A percentile compares a stretch with the other conserved stretches of the same genome.
Conservation (phyloP, 92 coral and sea anemone species). For the Paramuricea clavata region DNA sequence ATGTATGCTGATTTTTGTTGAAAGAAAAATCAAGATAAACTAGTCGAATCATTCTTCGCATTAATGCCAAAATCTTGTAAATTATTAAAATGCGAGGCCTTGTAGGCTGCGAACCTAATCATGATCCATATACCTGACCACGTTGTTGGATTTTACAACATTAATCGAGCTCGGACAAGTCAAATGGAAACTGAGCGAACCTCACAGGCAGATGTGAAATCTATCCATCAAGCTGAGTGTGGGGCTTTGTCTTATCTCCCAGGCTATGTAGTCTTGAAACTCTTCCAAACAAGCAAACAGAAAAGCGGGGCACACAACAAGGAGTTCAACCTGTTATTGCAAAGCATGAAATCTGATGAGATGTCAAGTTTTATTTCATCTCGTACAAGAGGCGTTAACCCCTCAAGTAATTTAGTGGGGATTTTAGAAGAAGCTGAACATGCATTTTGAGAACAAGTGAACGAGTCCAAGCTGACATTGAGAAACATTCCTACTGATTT, state of each 20-base stretch:
- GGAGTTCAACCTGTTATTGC: background rate
- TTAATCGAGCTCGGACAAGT: too few relatives aligned
- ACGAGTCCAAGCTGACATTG: background rate
- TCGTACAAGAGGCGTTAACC: background rate
- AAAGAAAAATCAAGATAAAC: background rate
- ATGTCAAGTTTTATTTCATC: background rate
- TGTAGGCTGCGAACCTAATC: background rate
- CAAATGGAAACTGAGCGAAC: too few relatives aligned
- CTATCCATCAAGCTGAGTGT: conserved; percentile 13
- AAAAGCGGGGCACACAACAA: background rate
- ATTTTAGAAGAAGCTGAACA: background rate
- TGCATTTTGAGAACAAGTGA: background rate
- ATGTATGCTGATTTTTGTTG: background rate
- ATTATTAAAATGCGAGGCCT: background rate
- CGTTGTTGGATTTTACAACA: too few relatives aligned
- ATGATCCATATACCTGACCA: background rate
- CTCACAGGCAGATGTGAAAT: background rate
- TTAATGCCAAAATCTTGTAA: background rate
- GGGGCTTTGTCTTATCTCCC: background rate
- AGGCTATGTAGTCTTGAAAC: background rate
- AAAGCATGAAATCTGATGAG: background rate
- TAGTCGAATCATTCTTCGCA: background rate
- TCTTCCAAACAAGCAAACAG: background rate
- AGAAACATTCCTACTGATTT: background rate
- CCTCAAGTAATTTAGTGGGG: background rate